Percentiles rank a stretch among this genome's conserved stretches.
Conservation (phyloP, 2,113 vertebrate genomes). For the Pelmatolapia mariae region DNA sequence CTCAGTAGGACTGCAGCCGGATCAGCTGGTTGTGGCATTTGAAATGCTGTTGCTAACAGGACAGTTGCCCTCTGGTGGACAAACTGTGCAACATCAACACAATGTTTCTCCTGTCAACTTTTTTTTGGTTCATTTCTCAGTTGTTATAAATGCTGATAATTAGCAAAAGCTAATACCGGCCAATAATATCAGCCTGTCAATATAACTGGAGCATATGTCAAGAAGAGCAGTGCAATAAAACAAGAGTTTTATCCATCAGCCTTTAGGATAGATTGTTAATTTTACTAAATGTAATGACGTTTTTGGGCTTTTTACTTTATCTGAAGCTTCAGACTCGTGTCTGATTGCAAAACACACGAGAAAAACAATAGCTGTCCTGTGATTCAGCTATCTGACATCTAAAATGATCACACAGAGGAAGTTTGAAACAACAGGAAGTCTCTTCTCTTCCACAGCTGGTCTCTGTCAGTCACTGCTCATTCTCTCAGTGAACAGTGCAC, state of each 20-base stretch:
- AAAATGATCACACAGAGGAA: background rate
- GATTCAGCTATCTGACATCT: background rate
- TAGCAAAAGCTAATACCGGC: background rate
- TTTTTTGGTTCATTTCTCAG: background rate
- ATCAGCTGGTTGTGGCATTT: background rate
- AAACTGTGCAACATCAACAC: background rate
- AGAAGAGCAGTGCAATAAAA: background rate
- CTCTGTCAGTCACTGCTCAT: background rate
- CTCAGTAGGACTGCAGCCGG: background rate
- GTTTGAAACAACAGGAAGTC: background rate
- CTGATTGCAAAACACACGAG: background rate
- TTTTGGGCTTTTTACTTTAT: background rate
- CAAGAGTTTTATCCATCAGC: background rate
- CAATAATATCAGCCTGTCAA: background rate
- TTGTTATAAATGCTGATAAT: background rate
- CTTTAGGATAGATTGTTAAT: background rate
- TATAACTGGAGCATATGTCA: background rate
- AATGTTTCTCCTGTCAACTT: background rate
- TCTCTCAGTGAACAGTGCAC: background rate
- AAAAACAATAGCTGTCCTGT: background rate
- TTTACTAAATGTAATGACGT: background rate
- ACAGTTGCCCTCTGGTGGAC: background rate
- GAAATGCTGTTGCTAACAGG: background rate
- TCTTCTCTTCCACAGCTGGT: background rate
- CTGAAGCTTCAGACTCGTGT: background rate